Conservation (phyloP, 1,140 invertebrate genomes). For the Araneus ventricosus region DNA sequence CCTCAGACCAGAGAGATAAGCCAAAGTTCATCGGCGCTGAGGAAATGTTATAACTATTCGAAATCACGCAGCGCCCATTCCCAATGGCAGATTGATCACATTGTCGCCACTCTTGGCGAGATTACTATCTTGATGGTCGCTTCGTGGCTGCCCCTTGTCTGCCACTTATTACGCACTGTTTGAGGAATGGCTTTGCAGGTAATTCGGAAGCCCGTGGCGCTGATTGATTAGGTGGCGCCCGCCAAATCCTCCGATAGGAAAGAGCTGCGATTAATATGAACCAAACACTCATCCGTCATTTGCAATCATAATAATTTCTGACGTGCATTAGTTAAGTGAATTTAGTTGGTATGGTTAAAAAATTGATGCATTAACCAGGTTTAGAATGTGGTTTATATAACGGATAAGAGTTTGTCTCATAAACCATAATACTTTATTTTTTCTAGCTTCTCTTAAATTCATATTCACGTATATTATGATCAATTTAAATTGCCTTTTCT, state of each 20-base stretch:
- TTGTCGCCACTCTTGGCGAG: slow-evolving; percentile 56
- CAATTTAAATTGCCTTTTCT: no score
- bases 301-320: not conserved
- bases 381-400: no score
- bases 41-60: not conserved
- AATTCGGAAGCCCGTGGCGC: slow-evolving; percentile 16
- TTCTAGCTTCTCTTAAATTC: no score
- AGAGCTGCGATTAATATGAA: not conserved
- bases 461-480: no score
- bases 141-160: slow-evolving; percentile 40
- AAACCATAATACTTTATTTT: no score
- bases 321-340: not conserved
- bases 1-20: no score
- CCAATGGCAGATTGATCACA: slow-evolving; percentile 53
- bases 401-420: no score
- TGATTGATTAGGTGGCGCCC: slow-evolving; percentile 25
- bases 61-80: slow-evolving; percentile 5
- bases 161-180: slow-evolving; percentile 21
- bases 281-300: not conserved
- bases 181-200: slow-evolving; percentile 42
- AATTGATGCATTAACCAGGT: not conserved
- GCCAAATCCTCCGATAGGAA: slow-evolving; percentile 12
- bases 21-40: not conserved
- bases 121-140: slow-evolving; percentile 55
- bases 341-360: not conserved